Evolutionary conservation across 2,113 vertebrate species (phyloP).

Genomic region (Heteronetta atricapilla): DNA sequence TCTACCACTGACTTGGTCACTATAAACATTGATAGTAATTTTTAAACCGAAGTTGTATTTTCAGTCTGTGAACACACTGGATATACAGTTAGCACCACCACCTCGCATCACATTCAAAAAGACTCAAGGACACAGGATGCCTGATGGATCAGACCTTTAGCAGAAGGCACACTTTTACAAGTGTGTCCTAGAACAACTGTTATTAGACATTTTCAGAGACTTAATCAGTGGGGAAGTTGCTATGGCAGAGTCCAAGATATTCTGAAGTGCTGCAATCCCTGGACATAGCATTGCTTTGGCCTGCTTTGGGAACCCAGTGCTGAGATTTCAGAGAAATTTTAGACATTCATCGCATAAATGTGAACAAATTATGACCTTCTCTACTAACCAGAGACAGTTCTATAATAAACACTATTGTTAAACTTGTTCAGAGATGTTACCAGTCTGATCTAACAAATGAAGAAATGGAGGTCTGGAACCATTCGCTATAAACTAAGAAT

Average conservation of each 20-base stretch:
- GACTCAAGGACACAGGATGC: neutral
- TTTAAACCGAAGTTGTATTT: neutral
- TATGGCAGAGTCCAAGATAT: neutral
- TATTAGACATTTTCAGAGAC: neutral
- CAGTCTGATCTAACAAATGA: neutral
- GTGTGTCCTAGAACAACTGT: neutral
- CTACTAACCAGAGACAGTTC: neutral
- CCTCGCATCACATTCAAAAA: neutral
- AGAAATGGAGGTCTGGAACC: neutral
- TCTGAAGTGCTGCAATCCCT: neutral
- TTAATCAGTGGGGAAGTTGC: neutral
- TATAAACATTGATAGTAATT: neutral
- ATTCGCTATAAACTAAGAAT: neutral
- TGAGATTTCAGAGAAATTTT: neutral
- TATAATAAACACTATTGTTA: neutral
- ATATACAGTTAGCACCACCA: neutral
- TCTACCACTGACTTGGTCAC: neutral
- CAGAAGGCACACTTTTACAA: neutral
- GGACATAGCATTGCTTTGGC: neutral
- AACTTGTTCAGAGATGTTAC: neutral
- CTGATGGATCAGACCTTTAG: neutral
- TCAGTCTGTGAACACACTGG: neutral
- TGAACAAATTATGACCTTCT: neutral
- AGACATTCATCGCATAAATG: neutral
- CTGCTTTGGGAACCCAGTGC: neutral